A percentile compares a stretch with the other conserved stretches of the same genome.
These are phyloP conservation scores for Tribolium madens DNA, from an alignment of 1,140 invertebrate species.

Conservation along the genomic window DNA sequence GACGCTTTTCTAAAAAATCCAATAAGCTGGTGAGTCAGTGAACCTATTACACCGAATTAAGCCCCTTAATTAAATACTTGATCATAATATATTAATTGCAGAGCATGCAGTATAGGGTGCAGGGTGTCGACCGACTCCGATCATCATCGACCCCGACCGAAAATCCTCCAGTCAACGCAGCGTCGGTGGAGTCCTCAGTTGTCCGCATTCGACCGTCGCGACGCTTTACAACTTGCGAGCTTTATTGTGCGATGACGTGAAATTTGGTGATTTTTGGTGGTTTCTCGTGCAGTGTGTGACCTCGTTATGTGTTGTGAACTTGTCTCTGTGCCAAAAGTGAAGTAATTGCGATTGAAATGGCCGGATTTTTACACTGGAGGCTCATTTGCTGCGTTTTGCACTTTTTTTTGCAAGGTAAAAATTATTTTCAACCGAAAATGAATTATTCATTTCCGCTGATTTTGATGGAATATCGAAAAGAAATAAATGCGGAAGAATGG, in stretches of 20 bases:
- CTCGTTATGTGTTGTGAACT: constrained; percentile 45
- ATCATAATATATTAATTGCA: constrained; percentile 66
- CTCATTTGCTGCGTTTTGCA: constrained; percentile 50
- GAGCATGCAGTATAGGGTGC: constrained; percentile 62
- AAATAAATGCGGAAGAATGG: no score
- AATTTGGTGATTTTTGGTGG: constrained; percentile 4
- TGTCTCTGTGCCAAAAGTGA: constrained; percentile 48
- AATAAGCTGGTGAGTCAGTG: constrained; percentile 59
- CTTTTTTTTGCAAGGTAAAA: constrained; percentile 51
- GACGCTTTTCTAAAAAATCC: constrained; percentile 50
- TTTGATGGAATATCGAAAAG: neutral
- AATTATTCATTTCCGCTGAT: neutral
- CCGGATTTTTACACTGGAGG: constrained; percentile 37
- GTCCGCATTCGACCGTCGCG: constrained; percentile 58
- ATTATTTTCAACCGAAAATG: neutral
- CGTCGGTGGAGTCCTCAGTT: constrained; percentile 41
- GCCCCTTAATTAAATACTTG: constrained; percentile 64
- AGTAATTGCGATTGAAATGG: constrained; percentile 27
- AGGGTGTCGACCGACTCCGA: constrained; percentile 55
- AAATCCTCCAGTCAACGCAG: constrained; percentile 4
- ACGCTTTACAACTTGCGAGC: constrained; percentile 43
- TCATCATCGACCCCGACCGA: constrained; percentile 49
- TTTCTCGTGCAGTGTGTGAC: constrained; percentile 7
- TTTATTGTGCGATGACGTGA: neutral
- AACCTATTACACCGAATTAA: constrained; percentile 61